Evolutionary conservation across 2,888 invertebrate genomes (phyloP).

Genomic region (Tuta absoluta): DNA sequence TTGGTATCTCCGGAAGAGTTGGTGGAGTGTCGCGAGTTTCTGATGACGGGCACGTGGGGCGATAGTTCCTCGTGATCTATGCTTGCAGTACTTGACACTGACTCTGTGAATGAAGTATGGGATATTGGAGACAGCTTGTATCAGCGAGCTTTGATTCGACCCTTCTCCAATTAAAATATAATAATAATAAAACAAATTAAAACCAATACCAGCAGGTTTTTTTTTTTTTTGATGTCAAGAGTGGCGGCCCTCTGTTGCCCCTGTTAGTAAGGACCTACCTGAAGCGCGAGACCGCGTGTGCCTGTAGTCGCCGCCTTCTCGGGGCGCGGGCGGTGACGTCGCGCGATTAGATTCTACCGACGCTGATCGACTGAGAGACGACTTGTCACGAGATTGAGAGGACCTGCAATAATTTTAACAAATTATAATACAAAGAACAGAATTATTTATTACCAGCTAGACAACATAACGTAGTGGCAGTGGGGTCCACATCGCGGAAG

Average conservation of each 20-base stretch:
- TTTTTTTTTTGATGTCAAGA: too few species aligned
- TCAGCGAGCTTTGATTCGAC: too few species aligned
- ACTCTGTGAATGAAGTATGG: slow-evolving; percentile 54
- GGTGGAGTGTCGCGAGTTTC: slow-evolving; percentile 58
- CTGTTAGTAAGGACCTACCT: too few species aligned
- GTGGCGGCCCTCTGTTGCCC: too few species aligned
- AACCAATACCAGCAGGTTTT: too few species aligned
- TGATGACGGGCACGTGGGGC: slow-evolving; percentile 71
- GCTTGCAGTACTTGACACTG: slow-evolving; percentile 61
- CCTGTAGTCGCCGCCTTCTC: slow-evolving; percentile 67
- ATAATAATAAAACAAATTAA: too few species aligned
- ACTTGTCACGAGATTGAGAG: slow-evolving; percentile 85
- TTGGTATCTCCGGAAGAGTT: slow-evolving; percentile 68
- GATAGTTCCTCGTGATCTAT: slow-evolving; percentile 64
- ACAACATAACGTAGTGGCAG: too few species aligned
- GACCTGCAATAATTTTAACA: slow-evolving; percentile 54
- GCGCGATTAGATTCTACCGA: slow-evolving; percentile 76
- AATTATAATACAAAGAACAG: not conserved
- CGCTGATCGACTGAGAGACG: slow-evolving; percentile 80
- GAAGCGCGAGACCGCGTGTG: slow-evolving; percentile 64
- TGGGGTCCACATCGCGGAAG: too few species aligned
- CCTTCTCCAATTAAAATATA: too few species aligned
- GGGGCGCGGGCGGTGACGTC: slow-evolving; percentile 62
- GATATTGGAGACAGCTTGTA: not conserved
- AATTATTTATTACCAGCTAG: too few species aligned